Evolutionary conservation across 1,140 invertebrate species (phyloP), one percentile per base, ranked within the genome.

Genomic region (Melitaea cinxia): DNA sequence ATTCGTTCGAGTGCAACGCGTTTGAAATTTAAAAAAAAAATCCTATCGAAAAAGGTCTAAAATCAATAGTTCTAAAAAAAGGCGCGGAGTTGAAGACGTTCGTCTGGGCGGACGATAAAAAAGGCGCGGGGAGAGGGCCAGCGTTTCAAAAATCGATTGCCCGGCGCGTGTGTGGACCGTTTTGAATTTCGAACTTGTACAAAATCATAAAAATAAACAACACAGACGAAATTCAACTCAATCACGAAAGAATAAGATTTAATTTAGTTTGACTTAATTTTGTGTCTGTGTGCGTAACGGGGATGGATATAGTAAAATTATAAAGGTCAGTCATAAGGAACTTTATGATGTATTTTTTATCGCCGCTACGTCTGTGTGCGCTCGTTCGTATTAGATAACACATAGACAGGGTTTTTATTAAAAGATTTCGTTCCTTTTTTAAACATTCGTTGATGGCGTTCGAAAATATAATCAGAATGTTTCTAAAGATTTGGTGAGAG

Each of bases 131-230:
- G 14, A 1, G 37, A 7, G 21, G 12, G 21, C 60, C 59, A 73
- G 75, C 78, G 69, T 88, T 88, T 85, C 79, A 76, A 88, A 88
- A 88, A 88, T 88, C 85, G 85, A 88, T 88, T 76, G 80, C 76
- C 62, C 74, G 75, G 77, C 83, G 79, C 82, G 83, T 85, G 77
- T 85, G 82, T 85, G 82, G 68, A 80, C 70, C 73, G 82, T 87
- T 87, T 87, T 83, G 81, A 77, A 83, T 82, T 88, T 85, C 77
- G 73, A 85, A 84, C 63, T 75, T 72, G 68, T 71, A 83, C 73
- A 75, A 80, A 80, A 77, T 76, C 58, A 60, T 60, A 60, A 52
- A 50, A 60, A 60, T 10, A 1, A 6, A 1, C 1, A n/a, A 9
- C 9, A 14, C 10, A 15, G 2, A 12, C 49, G n/a, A 52, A 15